Conservation (phyloP, 2,888 invertebrate genomes). For the Punctoribates punctum region DNA sequence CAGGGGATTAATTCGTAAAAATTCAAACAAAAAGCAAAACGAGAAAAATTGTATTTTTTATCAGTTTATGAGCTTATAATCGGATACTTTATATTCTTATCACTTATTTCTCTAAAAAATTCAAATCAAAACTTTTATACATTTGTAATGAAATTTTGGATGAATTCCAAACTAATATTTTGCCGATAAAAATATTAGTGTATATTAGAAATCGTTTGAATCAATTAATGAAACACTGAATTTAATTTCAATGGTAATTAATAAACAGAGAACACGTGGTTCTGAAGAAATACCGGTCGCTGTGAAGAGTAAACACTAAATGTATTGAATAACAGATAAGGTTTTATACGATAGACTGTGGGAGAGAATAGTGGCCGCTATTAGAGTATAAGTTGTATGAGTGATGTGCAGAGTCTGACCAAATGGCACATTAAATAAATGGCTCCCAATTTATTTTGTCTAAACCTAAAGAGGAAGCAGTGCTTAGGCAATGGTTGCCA, state of each 20-base stretch:
- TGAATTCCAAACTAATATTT: background rate
- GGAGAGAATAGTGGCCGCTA: background rate
- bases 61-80: slow-evolving; percentile 7
- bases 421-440: slow-evolving; percentile 37
- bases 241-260: too few relatives aligned
- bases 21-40: slow-evolving; percentile 5
- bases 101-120: background rate
- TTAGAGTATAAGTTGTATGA: slow-evolving; percentile 21
- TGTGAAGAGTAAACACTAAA: background rate
- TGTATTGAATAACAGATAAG: slow-evolving; percentile 33
- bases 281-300: background rate
- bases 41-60: background rate
- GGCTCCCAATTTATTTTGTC: slow-evolving; percentile 24
- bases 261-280: background rate
- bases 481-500: slow-evolving; percentile 5
- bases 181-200: too few relatives aligned
- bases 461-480: slow-evolving; percentile 32
- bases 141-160: slow-evolving; percentile 11
- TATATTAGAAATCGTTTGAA: too few relatives aligned
- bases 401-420: slow-evolving; percentile 33
- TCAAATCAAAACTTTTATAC: slow-evolving; percentile 24
- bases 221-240: too few relatives aligned
- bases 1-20: slow-evolving; percentile 10
- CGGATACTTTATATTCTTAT: slow-evolving; percentile 24
- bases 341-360: background rate